Evolutionary conservation across 2,888 invertebrate genomes (phyloP).

Genomic region (Drosophila robusta): DNA sequence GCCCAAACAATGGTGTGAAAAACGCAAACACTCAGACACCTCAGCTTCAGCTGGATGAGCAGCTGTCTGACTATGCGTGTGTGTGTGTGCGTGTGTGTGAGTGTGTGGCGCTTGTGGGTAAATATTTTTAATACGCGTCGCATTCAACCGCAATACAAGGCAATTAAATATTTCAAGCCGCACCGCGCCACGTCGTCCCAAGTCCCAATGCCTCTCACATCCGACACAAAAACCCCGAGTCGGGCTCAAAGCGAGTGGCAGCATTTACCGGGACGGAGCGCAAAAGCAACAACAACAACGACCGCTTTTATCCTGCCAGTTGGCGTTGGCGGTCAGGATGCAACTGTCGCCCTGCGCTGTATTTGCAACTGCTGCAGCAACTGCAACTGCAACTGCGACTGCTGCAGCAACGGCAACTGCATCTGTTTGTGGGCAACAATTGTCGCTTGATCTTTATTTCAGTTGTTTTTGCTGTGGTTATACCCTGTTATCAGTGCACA

Average conservation of each 20-base stretch:
- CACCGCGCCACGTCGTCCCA: slow-evolving; percentile 29
- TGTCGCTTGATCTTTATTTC: slow-evolving; percentile 72
- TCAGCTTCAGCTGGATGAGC: slow-evolving; percentile 49
- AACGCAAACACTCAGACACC: slow-evolving; percentile 74
- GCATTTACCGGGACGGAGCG: slow-evolving; percentile 52
- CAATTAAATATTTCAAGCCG: slow-evolving; percentile 82
- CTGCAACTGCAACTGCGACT: slow-evolving; percentile 14
- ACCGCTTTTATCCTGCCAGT: slow-evolving; percentile 74
- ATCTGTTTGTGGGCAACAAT: slow-evolving; percentile 60
- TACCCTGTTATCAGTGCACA: background rate
- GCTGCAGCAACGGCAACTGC: slow-evolving; percentile 37
- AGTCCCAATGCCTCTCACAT: slow-evolving; percentile 40
- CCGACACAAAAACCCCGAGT: slow-evolving; percentile 34
- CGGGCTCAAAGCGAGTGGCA: slow-evolving; percentile 50
- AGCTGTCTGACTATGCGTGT: slow-evolving; percentile 27
- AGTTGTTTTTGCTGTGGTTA: slow-evolving; percentile 15
- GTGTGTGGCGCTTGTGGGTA: slow-evolving; percentile 59
- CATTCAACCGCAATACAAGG: slow-evolving; percentile 83
- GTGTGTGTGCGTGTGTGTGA: slow-evolving; percentile 3
- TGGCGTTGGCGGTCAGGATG: slow-evolving; percentile 69
- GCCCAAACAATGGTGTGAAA: slow-evolving; percentile 49
- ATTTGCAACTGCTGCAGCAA: slow-evolving; percentile 12
- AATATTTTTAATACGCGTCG: slow-evolving; percentile 80
- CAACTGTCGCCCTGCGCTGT: slow-evolving; percentile 38
- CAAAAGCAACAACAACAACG: slow-evolving; percentile 39